Percentiles rank a stretch among this genome's conserved stretches.
Evolutionary conservation across 2,888 invertebrate species (phyloP).

Genomic region (Boloria euphrosyne): DNA sequence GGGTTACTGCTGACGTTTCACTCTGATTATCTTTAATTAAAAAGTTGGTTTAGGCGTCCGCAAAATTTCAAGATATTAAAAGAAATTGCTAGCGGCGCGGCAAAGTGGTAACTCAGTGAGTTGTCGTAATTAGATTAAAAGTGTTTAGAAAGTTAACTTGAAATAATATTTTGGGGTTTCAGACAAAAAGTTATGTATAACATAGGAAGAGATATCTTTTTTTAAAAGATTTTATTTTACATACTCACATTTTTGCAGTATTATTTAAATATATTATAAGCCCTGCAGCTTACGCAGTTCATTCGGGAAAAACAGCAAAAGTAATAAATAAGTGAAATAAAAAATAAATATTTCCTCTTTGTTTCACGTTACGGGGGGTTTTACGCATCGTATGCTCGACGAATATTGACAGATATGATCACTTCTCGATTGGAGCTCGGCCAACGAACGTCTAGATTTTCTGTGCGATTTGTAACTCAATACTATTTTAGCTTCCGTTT

Average conservation of each 20-base stretch:
- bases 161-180: constrained; percentile 46
- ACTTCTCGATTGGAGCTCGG: constrained; percentile 76
- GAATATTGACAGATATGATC: constrained; percentile 82
- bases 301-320: constrained; percentile 10
- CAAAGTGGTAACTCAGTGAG: constrained; percentile 69
- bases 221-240: too few relatives aligned
- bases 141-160: constrained; percentile 52
- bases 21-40: constrained; percentile 78
- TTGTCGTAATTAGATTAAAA: constrained; percentile 73
- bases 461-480: constrained; percentile 76
- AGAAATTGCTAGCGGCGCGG: constrained; percentile 68
- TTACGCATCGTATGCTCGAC: constrained; percentile 71
- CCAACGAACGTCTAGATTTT: constrained; percentile 77
- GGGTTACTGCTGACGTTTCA: constrained; percentile 71
- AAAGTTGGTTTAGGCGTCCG: constrained; percentile 73
- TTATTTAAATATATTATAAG: neutral
- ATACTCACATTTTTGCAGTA: neutral
- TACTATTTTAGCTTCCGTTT: constrained; percentile 74
- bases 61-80: constrained; percentile 72
- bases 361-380: constrained; percentile 51
- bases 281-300: neutral
- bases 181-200: constrained; percentile 25
- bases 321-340: constrained; percentile 19
- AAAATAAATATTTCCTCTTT: constrained; percentile 48
- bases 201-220: too few relatives aligned